phyloP scores from a whole-genome alignment of 2,888 invertebrate genomes.

The Molorchus minor region DNA sequence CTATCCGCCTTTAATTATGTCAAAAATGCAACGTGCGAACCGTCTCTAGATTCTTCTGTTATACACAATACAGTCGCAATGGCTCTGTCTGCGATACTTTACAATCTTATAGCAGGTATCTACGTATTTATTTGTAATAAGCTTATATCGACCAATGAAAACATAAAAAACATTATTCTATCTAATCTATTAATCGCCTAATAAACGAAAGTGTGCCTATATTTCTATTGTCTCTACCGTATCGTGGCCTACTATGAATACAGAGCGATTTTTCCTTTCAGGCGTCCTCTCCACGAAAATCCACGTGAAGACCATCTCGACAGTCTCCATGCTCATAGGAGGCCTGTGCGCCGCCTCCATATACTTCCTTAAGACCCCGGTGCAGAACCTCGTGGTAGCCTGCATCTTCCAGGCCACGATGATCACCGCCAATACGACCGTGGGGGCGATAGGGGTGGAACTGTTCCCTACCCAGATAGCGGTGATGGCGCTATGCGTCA shows the following conservation, averaged over 20 bases:
- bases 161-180: too few relatives aligned
- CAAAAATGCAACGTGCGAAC: conserved; percentile 61
- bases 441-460: conserved; percentile 58
- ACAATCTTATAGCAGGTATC: too few relatives aligned
- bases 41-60: conserved; percentile 68
- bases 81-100: conserved; percentile 71
- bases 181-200: too few relatives aligned
- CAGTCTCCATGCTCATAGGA: conserved; percentile 63
- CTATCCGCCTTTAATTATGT: conserved; percentile 47
- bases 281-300: conserved; percentile 66
- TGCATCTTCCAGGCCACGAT: conserved; percentile 65
- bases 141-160: too few relatives aligned
- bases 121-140: too few relatives aligned
- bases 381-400: conserved; percentile 68
- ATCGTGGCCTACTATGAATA: too few relatives aligned
- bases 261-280: too few relatives aligned
- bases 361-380: conserved; percentile 67
- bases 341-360: conserved; percentile 69
- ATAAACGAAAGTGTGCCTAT: too few relatives aligned
- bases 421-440: conserved; percentile 63
- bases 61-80: conserved; percentile 74
- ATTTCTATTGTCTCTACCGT: too few relatives aligned
- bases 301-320: conserved; percentile 54
- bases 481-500: conserved; percentile 72
- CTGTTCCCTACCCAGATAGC: conserved; percentile 62